Conservation (phyloP, 2,797 vertebrate species). For the Hybognathus amarus region DNA sequence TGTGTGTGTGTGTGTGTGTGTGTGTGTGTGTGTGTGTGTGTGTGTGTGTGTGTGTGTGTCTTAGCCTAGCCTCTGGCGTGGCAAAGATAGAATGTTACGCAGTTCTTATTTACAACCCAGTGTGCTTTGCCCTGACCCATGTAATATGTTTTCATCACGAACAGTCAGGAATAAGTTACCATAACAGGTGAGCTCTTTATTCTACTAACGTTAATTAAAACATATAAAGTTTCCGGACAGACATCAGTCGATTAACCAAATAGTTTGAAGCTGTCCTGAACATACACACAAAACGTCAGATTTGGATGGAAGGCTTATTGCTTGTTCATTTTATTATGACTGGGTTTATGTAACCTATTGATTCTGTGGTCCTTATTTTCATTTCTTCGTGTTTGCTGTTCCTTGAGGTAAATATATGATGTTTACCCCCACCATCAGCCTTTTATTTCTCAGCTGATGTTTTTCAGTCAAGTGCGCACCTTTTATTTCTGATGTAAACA, state of each 20-base stretch:
- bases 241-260: slow-evolving; percentile 9
- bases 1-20: slow-evolving; percentile 8
- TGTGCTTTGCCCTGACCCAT: neutral
- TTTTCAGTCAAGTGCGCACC: slow-evolving; percentile 79
- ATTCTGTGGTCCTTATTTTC: slow-evolving; percentile 41
- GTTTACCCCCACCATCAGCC: slow-evolving; percentile 26
- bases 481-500: slow-evolving; percentile 84
- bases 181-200: slow-evolving; percentile 10
- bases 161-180: neutral
- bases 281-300: neutral
- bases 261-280: neutral
- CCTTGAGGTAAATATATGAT: neutral
- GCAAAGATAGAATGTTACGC: slow-evolving; percentile 77
- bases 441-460: slow-evolving; percentile 65
- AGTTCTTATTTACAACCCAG: slow-evolving; percentile 68
- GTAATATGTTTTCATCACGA: neutral
- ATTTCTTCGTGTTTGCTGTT: neutral
- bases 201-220: neutral
- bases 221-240: neutral
- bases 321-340: neutral
- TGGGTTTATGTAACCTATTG: slow-evolving; percentile 42
- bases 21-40: slow-evolving; percentile 14
- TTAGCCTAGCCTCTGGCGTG: slow-evolving; percentile 34
- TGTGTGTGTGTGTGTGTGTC: slow-evolving; percentile 3
- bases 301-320: neutral